These are phyloP conservation scores for Cydia fagiglandana DNA, from an alignment of 1,140 invertebrate genomes.

Conservation along the genomic window DNA sequence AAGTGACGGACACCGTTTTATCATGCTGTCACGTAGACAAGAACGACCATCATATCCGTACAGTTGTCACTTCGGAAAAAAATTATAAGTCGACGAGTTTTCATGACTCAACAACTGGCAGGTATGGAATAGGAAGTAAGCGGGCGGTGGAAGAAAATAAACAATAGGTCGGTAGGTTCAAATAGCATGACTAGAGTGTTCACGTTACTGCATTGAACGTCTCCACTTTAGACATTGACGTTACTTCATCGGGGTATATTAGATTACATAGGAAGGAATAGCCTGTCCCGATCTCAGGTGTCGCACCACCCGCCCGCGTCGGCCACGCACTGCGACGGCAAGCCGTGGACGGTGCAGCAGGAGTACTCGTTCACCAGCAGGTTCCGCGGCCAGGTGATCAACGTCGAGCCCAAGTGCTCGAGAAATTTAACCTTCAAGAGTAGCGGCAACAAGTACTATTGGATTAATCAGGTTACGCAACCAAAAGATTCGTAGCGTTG, in stretches of 20 bases:
- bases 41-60: too few relatives aligned
- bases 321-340: slow-evolving; percentile 92
- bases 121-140: neutral
- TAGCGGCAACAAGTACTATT: neutral
- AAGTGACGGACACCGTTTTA: too few relatives aligned
- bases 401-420: slow-evolving; percentile 39
- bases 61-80: neutral
- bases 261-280: neutral
- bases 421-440: slow-evolving; percentile 37
- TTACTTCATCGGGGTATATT: too few relatives aligned
- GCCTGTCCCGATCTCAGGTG: slow-evolving; percentile 80
- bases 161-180: neutral
- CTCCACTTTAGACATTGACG: neutral
- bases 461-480: slow-evolving; percentile 2
- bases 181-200: neutral
- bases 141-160: neutral
- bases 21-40: too few relatives aligned
- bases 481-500: too few relatives aligned
- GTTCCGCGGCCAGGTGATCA: slow-evolving; percentile 96
- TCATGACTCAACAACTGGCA: neutral
- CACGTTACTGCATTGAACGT: neutral
- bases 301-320: slow-evolving; percentile 97
- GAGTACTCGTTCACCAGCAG: slow-evolving; percentile 96
- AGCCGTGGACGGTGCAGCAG: slow-evolving; percentile 93
- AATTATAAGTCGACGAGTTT: neutral